Conservation (phyloP, 2,113 vertebrate genomes). For the Clinocottus analis region DNA sequence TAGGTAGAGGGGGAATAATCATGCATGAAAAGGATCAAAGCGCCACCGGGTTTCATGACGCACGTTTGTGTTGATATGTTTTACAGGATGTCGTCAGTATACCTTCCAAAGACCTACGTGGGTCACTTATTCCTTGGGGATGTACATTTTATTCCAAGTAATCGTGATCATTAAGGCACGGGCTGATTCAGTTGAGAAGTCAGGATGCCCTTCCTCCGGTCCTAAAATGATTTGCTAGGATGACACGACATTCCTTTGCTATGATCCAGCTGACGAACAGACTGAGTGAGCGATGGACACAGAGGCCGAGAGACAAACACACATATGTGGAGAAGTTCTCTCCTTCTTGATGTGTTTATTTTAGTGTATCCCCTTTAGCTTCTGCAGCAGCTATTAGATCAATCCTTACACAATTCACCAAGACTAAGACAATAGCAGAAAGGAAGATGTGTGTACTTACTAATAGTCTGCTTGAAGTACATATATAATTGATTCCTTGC, state of each 20-base stretch:
- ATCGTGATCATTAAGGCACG: not conserved
- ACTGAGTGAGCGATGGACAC: slow-evolving; percentile 22
- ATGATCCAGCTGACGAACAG: slow-evolving; percentile 43
- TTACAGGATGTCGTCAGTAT: not conserved
- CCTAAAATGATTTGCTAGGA: slow-evolving; percentile 33
- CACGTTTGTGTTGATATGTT: not conserved
- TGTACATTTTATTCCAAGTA: not conserved
- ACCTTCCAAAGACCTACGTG: not conserved
- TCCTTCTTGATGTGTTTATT: not conserved
- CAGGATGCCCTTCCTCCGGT: slow-evolving; percentile 60
- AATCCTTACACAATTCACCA: not conserved
- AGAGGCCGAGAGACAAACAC: not conserved
- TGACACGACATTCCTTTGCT: slow-evolving; percentile 64
- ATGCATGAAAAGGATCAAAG: slow-evolving; percentile 27
- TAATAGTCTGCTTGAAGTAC: not conserved
- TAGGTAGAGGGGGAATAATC: not conserved
- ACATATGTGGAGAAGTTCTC: not conserved
- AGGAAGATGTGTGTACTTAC: not conserved
- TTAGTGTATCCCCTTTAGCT: not conserved
- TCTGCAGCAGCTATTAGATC: not conserved
- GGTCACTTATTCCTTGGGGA: not conserved
- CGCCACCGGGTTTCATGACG: slow-evolving; percentile 15
- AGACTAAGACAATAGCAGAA: not conserved
- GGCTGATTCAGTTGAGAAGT: slow-evolving; percentile 5
- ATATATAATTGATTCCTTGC: not conserved